Evolutionary conservation across 2,113 vertebrate genomes (phyloP).

Genomic region (Apodemus speciosus): DNA sequence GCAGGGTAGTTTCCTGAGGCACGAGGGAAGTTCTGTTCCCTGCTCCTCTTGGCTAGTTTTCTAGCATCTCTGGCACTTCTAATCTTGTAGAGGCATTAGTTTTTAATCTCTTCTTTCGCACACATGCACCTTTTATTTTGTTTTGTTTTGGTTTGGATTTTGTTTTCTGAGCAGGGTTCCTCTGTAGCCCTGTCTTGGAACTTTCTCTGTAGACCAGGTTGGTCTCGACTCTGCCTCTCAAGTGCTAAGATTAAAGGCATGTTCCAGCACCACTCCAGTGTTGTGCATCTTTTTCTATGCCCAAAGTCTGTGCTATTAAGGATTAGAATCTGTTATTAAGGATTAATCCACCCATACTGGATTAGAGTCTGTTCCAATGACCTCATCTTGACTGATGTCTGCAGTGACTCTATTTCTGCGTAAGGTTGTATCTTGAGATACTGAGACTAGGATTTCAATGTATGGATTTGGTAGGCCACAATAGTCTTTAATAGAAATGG

Average conservation of each 20-base stretch:
- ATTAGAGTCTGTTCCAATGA: background rate
- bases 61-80: background rate
- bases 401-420: background rate
- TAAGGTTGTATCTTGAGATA: background rate
- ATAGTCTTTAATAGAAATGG: background rate
- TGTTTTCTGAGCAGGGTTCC: background rate
- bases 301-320: background rate
- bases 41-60: background rate
- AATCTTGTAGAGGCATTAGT: background rate
- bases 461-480: background rate
- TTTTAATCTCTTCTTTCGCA: background rate
- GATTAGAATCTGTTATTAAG: background rate
- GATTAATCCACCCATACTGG: background rate
- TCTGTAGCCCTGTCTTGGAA: background rate
- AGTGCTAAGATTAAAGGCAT: background rate
- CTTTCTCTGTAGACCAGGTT: background rate
- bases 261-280: background rate
- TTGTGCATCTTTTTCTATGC: background rate
- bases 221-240: background rate
- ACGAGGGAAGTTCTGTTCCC: background rate
- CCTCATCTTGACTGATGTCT: background rate
- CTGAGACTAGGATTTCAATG: background rate
- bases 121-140: background rate
- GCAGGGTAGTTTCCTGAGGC: background rate
- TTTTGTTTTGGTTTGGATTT: no score